These are phyloP conservation scores for Hydrotaea diabolus DNA, from an alignment of 2,888 invertebrate genomes.

Conservation along the genomic window DNA sequence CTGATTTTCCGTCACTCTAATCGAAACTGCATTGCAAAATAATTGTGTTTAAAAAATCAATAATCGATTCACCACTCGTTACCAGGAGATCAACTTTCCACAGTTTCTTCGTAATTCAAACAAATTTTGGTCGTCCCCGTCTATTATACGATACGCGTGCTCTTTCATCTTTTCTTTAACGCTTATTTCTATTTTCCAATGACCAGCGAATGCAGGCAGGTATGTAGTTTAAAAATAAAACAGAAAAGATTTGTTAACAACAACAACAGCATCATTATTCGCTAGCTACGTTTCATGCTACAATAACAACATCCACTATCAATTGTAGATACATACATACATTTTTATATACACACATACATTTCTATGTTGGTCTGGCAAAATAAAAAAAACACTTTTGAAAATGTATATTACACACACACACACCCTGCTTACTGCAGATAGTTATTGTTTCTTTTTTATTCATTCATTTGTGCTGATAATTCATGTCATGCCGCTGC, in stretches of 20 bases:
- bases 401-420: conserved; percentile 13
- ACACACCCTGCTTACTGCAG: background rate
- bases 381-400: background rate
- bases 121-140: no score
- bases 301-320: background rate
- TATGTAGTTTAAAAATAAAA: background rate
- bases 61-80: no score
- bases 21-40: no score
- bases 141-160: no score
- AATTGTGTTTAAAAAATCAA: no score
- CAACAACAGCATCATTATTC: background rate
- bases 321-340: background rate
- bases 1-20: no score
- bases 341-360: background rate
- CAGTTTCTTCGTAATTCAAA: no score
- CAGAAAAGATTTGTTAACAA: background rate
- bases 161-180: background rate
- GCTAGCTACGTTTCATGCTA: background rate
- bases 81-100: no score
- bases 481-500: background rate
- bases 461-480: conserved; percentile 5
- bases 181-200: background rate
- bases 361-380: conserved; percentile 3
- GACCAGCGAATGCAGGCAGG: background rate
- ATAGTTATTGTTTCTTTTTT: background rate